Conservation (phyloP, 2,113 vertebrate species). For the Nematolebias whitei region DNA sequence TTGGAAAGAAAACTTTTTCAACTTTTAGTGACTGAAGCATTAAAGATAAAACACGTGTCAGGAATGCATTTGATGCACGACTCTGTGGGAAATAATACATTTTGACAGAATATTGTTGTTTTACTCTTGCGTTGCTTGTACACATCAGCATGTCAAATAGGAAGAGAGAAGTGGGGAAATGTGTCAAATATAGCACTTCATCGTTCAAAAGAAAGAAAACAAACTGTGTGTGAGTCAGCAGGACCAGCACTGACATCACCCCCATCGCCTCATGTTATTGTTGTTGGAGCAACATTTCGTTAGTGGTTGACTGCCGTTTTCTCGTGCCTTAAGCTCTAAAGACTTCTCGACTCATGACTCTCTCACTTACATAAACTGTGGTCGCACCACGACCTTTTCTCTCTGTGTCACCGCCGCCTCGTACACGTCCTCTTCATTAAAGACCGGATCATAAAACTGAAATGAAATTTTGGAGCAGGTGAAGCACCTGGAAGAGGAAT, state of each 20-base stretch:
- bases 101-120: constrained; percentile 10
- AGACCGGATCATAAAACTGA: constrained; percentile 1
- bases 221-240: not conserved
- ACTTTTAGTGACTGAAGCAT: not conserved
- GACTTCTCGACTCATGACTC: constrained; percentile 32
- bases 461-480: not conserved
- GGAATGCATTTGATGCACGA: not conserved
- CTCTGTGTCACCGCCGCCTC: constrained; percentile 9
- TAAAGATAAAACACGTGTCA: not conserved
- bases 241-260: constrained; percentile 5
- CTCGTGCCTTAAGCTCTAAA: constrained; percentile 29
- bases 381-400: constrained; percentile 21
- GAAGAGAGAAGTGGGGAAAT: not conserved
- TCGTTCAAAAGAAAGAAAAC: not conserved
- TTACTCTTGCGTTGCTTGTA: not conserved
- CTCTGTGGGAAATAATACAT: not conserved
- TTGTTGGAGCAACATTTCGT: constrained; percentile 26
- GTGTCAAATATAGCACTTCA: not conserved
- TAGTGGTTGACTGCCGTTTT: constrained; percentile 35
- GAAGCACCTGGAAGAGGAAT: not conserved
- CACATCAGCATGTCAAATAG: not conserved
- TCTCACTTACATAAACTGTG: constrained; percentile 54
- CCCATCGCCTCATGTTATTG: constrained; percentile 23
- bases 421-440: constrained; percentile 12
- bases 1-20: not conserved